Evolutionary conservation across 2,113 vertebrate species (phyloP), one percentile per base, ranked within the genome.

Genomic region (Dipodomys ordii): DNA sequence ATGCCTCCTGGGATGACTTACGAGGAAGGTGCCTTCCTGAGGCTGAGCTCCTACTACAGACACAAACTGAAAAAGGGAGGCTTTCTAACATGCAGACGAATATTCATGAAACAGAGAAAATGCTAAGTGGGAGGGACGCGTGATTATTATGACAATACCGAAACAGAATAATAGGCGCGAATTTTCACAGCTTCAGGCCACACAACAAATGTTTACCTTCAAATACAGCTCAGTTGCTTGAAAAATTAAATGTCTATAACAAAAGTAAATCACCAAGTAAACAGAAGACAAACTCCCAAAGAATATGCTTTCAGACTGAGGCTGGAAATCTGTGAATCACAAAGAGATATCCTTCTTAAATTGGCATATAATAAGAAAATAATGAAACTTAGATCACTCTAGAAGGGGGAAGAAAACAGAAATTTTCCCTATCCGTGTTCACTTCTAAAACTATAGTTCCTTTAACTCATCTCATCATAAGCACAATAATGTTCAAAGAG

Each of bases 231-330:
- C 0, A 35, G 12, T 25, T 77, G 44, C 62, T 83, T 90, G 23
- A 93, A 95, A 95, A 95, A 95, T 74, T 84, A 72, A 65, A 78
- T 11, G 28, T 72, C 83, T 76, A 79, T 10, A 89, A 91, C 39
- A 91, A 92, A 57, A 74, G 64, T 88, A 90, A 93, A 87, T 65
- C 39, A 87, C 25, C 69, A 74, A 22, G 22, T 78, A 95, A 91
- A 81, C 1, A 90, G 67, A 84, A 85, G 35, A 68, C 68, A 92
- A 84, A 87, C 57, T 81, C 74, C 74, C 76, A 83, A 95, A 90
- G n/a, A 86, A 67, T 35, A 57, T n/a, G 19, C 86, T 84, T 92
- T 78, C 28, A 18, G 19, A 72, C 39, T 86, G n/a, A 32, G 87
- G 73, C 16, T 85, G 35, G 81, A 88, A 87, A 69, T 81, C 25